phyloP scores from a whole-genome alignment of 2,888 invertebrate genomes.

The Chesias legatella region DNA sequence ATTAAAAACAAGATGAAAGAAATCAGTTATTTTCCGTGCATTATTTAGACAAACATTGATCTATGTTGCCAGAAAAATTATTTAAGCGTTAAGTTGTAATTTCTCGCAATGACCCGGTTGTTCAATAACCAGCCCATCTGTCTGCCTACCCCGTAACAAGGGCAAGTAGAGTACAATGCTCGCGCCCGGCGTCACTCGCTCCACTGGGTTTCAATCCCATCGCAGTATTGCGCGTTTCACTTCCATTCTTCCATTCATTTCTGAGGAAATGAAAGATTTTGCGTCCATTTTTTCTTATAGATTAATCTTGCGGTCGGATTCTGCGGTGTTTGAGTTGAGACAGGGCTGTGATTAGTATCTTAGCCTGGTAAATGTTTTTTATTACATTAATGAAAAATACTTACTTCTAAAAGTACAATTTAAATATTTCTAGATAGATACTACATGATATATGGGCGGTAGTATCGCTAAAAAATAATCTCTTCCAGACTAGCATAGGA shows the following conservation, averaged over 20 bases:
- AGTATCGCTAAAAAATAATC: too few species aligned
- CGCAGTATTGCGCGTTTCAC: constrained; percentile 37
- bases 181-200: constrained; percentile 57
- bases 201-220: constrained; percentile 65
- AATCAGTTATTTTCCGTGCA: too few species aligned
- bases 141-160: constrained; percentile 10
- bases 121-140: constrained; percentile 13
- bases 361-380: too few species aligned
- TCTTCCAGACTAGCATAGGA: too few species aligned
- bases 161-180: constrained; percentile 46
- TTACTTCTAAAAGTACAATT: too few species aligned
- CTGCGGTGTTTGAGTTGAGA: constrained; percentile 4
- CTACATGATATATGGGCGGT: too few species aligned
- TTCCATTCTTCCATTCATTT: constrained; percentile 41
- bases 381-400: neutral
- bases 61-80: too few species aligned
- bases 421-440: too few species aligned
- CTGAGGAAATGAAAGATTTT: constrained; percentile 65
- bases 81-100: too few species aligned
- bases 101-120: constrained; percentile 6
- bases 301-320: constrained; percentile 28
- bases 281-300: constrained; percentile 46
- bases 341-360: constrained; percentile 4
- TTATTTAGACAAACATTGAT: too few species aligned
- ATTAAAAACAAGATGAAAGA: too few species aligned